A percentile compares a stretch with the other conserved stretches of the same genome.
phyloP scores from a whole-genome alignment of 53 echinoderm and acorn worm genomes.

The Apostichopus leukothele region DNA sequence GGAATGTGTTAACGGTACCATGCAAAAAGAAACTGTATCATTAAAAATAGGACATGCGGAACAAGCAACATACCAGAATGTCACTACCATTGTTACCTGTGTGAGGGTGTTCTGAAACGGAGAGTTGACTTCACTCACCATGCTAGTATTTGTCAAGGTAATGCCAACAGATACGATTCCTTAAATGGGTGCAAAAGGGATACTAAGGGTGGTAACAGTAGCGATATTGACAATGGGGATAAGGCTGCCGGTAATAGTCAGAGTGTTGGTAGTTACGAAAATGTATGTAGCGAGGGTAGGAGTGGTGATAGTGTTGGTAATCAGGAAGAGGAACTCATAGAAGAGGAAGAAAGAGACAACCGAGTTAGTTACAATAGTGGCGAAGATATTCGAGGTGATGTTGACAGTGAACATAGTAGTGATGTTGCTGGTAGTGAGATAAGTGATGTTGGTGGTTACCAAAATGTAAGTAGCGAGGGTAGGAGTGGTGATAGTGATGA shows the following conservation, averaged over 20 bases:
- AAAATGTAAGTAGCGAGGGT: background rate
- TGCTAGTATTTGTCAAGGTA: background rate
- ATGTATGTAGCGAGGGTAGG: background rate
- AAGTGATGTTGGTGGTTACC: background rate
- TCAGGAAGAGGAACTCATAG: background rate
- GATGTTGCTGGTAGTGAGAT: background rate
- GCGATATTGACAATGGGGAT: too few relatives aligned
- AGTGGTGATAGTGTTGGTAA: background rate
- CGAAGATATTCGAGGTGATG: background rate
- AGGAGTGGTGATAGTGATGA: too few relatives aligned
- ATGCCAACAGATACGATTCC: too few relatives aligned
- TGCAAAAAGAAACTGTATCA: too few relatives aligned
- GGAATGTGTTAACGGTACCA: too few relatives aligned
- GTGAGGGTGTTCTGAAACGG: background rate
- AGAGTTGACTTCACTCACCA: background rate
- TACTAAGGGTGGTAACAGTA: too few relatives aligned
- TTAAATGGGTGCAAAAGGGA: too few relatives aligned
- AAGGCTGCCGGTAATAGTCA: too few relatives aligned
- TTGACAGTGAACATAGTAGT: background rate
- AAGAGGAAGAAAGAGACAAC: background rate
- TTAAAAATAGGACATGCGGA: too few relatives aligned
- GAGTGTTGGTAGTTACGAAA: background rate
- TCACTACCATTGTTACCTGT: background rate
- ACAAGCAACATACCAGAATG: background rate
- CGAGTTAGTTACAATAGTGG: background rate